phyloP scores from a whole-genome alignment of 2,113 vertebrate species.

The Sclerurus mexicanus region DNA sequence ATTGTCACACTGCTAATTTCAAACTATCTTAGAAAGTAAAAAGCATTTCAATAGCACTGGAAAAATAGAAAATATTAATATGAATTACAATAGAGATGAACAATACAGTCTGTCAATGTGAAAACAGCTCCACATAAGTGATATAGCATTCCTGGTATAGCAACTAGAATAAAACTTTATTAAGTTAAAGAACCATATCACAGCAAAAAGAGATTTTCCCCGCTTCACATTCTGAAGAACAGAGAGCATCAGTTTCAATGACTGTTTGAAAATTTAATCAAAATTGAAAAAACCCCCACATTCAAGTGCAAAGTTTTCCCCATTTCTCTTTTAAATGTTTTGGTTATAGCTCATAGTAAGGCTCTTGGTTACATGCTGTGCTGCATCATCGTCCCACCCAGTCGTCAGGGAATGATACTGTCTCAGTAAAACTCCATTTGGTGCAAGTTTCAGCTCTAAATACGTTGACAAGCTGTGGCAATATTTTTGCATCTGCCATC shows the following conservation, averaged over 20 bases:
- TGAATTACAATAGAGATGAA: background rate
- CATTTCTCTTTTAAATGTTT: background rate
- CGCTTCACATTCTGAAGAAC: background rate
- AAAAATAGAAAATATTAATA: background rate
- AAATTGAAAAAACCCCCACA: background rate
- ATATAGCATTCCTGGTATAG: background rate
- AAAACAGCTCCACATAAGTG: background rate
- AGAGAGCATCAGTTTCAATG: background rate
- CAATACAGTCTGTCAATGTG: background rate
- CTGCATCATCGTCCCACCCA: background rate
- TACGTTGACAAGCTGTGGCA: background rate
- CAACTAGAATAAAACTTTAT: background rate
- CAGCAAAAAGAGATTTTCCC: background rate
- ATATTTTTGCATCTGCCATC: background rate
- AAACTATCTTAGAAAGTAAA: background rate
- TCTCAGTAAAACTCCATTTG: background rate
- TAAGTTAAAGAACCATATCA: background rate
- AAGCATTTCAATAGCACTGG: background rate
- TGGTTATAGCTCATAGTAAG: background rate
- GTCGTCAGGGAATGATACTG: fast-evolving
- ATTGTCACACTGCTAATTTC: background rate
- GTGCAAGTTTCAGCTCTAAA: background rate
- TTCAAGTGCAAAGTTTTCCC: background rate
- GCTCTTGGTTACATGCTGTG: background rate
- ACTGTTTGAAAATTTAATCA: background rate